A percentile compares a stretch with the other conserved stretches of the same genome.
These are phyloP conservation scores for Jaculus jaculus DNA, from an alignment of 2,113 vertebrate genomes.

Conservation along the genomic window DNA sequence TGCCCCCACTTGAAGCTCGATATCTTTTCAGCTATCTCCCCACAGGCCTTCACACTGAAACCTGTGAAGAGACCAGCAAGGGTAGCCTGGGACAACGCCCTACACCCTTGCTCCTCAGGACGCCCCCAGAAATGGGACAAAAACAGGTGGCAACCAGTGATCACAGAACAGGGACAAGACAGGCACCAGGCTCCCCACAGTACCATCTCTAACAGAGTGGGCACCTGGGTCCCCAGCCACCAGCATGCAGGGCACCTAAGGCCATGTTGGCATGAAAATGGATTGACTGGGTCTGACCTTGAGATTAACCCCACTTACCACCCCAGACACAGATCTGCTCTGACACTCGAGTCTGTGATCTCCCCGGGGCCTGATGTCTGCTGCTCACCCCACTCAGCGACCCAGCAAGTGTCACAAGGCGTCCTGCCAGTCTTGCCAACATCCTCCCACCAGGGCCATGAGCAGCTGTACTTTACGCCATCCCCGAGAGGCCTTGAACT, in stretches of 20 bases:
- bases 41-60: not conserved
- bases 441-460: not conserved
- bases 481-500: not conserved
- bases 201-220: not conserved
- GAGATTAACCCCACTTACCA: slow-evolving; percentile 87
- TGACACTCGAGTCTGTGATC: slow-evolving; percentile 78
- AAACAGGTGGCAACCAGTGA: not conserved
- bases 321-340: slow-evolving; percentile 78
- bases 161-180: not conserved
- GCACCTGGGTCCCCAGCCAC: slow-evolving; percentile 34
- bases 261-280: slow-evolving; percentile 6
- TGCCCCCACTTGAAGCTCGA: not conserved
- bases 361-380: slow-evolving; percentile 37
- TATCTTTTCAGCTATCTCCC: not conserved
- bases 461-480: slow-evolving; percentile 12
- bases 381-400: not conserved
- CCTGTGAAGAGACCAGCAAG: not conserved
- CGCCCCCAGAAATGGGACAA: not conserved
- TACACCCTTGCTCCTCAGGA: not conserved
- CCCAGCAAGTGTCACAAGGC: slow-evolving; percentile 51
- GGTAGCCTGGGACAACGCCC: not conserved
- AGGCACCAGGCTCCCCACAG: not conserved
- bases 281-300: slow-evolving; percentile 79
- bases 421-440: slow-evolving; percentile 24
- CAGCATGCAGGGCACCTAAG: slow-evolving; percentile 21